A percentile compares a stretch with the other conserved stretches of the same genome.
Evolutionary conservation across 2,113 vertebrate species (phyloP).

Genomic region (Ursus arctos): DNA sequence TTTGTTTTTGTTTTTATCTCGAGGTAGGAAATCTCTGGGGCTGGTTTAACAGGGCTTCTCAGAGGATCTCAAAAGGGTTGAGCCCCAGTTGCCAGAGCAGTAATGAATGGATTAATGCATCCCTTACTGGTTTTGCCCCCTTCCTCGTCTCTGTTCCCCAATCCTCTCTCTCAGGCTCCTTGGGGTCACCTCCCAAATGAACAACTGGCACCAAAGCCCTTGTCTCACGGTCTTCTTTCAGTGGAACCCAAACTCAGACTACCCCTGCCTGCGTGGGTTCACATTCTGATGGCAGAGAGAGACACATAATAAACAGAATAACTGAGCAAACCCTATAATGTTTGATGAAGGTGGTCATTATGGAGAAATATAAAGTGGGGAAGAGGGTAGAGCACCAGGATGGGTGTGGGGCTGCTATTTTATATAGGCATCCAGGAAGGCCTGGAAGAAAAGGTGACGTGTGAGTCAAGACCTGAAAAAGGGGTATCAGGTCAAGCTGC

Average conservation of each 20-base stretch:
- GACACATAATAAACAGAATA: not conserved
- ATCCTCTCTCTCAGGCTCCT: not conserved
- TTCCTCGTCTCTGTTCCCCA: not conserved
- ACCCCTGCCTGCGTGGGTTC: not conserved
- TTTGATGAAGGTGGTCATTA: not conserved
- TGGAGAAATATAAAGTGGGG: not conserved
- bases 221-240: not conserved
- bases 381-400: not conserved
- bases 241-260: not conserved
- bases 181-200: not conserved
- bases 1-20: not conserved
- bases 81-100: not conserved
- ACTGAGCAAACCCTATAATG: not conserved
- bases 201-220: not conserved
- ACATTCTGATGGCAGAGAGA: not conserved
- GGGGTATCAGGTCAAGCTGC: not conserved
- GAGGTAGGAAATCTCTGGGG: not conserved
- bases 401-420: not conserved
- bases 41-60: not conserved
- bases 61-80: not conserved
- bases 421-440: not conserved
- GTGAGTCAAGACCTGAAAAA: not conserved
- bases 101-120: not conserved
- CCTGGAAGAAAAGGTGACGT: not conserved
- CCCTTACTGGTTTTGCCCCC: not conserved